These are phyloP conservation scores for Calosoma granatense DNA, from an alignment of 1,140 invertebrate genomes.

Conservation along the genomic window DNA sequence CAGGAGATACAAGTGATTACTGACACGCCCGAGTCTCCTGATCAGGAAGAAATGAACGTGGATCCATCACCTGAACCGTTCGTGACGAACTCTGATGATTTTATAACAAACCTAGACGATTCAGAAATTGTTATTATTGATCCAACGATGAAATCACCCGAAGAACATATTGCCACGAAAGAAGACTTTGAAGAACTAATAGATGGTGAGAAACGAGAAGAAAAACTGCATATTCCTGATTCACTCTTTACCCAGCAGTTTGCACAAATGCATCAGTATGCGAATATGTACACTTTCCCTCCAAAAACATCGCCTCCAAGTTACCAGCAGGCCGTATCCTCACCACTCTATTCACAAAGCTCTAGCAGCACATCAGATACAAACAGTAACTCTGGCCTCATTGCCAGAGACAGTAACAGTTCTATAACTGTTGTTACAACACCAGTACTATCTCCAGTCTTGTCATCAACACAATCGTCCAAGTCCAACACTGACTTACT, in stretches of 20 bases:
- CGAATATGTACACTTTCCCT: constrained; percentile 22
- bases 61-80: constrained; percentile 38
- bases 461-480: background rate
- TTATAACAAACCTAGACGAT: constrained; percentile 41
- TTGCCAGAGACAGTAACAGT: background rate
- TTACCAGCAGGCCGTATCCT: background rate
- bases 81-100: constrained; percentile 33
- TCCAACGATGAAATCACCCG: constrained; percentile 44
- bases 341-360: background rate
- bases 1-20: constrained; percentile 24
- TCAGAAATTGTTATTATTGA: constrained; percentile 52
- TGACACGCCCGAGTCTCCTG: constrained; percentile 43
- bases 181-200: constrained; percentile 50
- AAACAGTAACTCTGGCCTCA: background rate
- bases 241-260: constrained; percentile 24
- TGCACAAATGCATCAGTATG: constrained; percentile 29
- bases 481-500: background rate
- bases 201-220: constrained; percentile 42
- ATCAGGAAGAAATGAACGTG: constrained; percentile 38
- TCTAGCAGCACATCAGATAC: background rate
- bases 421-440: background rate
- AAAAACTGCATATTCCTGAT: constrained; percentile 31
- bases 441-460: background rate
- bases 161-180: constrained; percentile 49
- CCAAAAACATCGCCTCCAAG: constrained; percentile 16